Percentiles rank a stretch among this genome's conserved stretches.
Evolutionary conservation across 2,113 vertebrate species (phyloP).

Genomic region (Gallinago media): DNA sequence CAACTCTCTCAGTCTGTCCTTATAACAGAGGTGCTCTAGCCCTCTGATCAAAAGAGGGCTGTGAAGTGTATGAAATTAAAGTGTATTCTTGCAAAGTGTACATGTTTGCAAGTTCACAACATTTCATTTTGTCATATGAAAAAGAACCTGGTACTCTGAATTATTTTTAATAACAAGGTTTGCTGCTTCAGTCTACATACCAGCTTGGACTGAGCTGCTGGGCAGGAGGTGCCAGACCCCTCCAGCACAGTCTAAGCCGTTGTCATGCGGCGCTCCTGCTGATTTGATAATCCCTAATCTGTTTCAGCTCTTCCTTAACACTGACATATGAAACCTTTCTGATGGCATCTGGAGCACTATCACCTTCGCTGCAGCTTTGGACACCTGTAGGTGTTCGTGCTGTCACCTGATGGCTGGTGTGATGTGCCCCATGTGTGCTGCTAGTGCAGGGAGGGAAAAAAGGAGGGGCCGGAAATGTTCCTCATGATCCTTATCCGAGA

Average conservation of each 20-base stretch:
- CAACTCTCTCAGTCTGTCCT: no score
- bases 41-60: no score
- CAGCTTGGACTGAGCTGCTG: not conserved
- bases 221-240: not conserved
- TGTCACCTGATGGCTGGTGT: not conserved
- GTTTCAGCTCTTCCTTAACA: not conserved
- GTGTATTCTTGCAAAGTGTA: not conserved
- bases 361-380: not conserved
- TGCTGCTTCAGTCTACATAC: not conserved
- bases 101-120: not conserved
- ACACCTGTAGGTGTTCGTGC: not conserved
- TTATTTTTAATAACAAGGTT: not conserved
- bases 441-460: not conserved
- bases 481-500: accelerated
- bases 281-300: not conserved
- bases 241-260: not conserved
- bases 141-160: not conserved
- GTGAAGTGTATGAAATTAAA: not conserved
- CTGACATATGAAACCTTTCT: not conserved
- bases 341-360: not conserved
- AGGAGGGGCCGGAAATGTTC: not conserved
- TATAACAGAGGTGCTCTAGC: no score
- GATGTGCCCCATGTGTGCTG: not conserved
- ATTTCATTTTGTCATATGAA: not conserved
- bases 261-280: not conserved